phyloP scores from a whole-genome alignment of 37 sponge, comb jelly and placozoan genomes.

The Aplysina aerophoba region DNA sequence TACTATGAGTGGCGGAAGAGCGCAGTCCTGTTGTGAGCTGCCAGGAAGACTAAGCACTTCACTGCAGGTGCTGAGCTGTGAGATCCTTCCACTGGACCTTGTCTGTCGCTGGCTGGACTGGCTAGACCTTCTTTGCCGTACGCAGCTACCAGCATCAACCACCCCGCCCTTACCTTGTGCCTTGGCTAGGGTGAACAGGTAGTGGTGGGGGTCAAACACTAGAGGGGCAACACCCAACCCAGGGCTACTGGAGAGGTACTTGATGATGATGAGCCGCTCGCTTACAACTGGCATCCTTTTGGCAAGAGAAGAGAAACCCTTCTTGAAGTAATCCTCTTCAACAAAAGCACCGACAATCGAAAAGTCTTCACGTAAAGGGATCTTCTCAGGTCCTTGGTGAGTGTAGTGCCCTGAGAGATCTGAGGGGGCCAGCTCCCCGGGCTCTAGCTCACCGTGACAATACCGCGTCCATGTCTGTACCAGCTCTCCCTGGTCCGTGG shows the following conservation, averaged over 20 bases:
- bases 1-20: background rate
- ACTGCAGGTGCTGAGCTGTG: background rate
- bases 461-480: background rate
- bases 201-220: slow-evolving; percentile 65
- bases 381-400: background rate
- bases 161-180: background rate
- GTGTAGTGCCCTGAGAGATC: background rate
- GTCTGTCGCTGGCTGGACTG: slow-evolving; percentile 7
- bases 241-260: background rate
- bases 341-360: background rate
- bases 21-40: background rate
- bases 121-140: background rate
- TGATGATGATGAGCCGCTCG: slow-evolving; percentile 11
- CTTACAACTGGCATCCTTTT: background rate
- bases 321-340: slow-evolving; percentile 50
- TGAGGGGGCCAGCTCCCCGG: background rate
- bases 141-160: no score
- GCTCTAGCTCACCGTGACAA: background rate
- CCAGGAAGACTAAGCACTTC: background rate
- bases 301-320: background rate
- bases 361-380: background rate
- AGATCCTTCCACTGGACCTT: background rate
- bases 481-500: background rate
- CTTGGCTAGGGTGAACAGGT: background rate
- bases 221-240: slow-evolving; percentile 22